phyloP scores from a whole-genome alignment of 2,113 vertebrate species.

The Microcebus ravelobensis region DNA sequence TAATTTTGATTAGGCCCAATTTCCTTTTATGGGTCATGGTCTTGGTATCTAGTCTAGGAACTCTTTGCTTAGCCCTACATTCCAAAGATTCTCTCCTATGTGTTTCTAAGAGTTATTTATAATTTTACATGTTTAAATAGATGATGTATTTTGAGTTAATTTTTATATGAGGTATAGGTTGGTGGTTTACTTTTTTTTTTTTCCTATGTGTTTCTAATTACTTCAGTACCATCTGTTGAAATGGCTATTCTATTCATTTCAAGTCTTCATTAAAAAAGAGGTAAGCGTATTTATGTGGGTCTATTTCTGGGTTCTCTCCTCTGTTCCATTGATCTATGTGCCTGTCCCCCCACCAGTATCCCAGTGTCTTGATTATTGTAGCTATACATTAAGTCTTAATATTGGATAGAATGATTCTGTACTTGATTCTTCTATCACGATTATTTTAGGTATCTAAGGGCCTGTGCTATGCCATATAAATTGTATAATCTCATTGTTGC shows the following conservation, averaged over 20 bases:
- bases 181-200: not conserved
- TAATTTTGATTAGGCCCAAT: not conserved
- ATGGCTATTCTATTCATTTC: not conserved
- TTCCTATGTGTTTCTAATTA: accelerated
- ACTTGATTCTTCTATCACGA: not conserved
- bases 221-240: not conserved
- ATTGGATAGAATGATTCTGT: not conserved
- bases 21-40: not conserved
- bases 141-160: not conserved
- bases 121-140: not conserved
- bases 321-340: not conserved
- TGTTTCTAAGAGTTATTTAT: not conserved
- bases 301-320: not conserved
- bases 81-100: not conserved
- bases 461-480: not conserved
- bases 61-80: not conserved
- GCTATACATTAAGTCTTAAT: not conserved
- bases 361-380: not conserved
- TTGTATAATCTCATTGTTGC: conserved; percentile 3
- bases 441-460: not conserved
- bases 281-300: not conserved
- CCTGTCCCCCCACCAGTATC: not conserved
- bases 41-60: not conserved
- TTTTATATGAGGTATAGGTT: not conserved
- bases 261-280: not conserved